These are phyloP conservation scores for Meteorus sp. DNA, from an alignment of 1,140 invertebrate species.

Conservation along the genomic window DNA sequence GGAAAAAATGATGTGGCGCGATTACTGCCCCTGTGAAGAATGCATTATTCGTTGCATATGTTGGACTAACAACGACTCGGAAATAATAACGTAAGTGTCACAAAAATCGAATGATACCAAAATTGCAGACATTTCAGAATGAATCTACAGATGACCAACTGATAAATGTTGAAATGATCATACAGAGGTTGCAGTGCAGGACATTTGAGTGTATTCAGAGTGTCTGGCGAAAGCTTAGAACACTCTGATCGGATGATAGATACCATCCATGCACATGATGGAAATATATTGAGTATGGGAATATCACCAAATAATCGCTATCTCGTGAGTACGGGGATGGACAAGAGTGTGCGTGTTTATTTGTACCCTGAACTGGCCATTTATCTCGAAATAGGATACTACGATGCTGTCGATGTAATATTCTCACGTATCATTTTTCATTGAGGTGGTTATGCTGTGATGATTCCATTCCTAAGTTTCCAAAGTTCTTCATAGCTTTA, in stretches of 20 bases:
- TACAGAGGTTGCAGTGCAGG: slow-evolving; percentile 25
- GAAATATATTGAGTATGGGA: slow-evolving; percentile 23
- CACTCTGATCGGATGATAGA: too few relatives aligned
- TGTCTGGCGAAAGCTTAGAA: slow-evolving; percentile 1
- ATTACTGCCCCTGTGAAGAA: slow-evolving; percentile 1
- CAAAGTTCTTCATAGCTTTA: too few relatives aligned
- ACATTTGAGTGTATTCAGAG: slow-evolving; percentile 14
- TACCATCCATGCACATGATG: not conserved
- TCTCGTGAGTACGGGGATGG: slow-evolving; percentile 24
- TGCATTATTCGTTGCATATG: slow-evolving; percentile 27
- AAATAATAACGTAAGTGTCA: slow-evolving; percentile 35
- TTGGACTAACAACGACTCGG: slow-evolving; percentile 35
- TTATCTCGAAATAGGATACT: slow-evolving; percentile 32
- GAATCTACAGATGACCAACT: too few relatives aligned
- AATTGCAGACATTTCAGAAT: too few relatives aligned
- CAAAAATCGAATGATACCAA: slow-evolving; percentile 4
- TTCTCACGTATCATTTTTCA: slow-evolving; percentile 10
- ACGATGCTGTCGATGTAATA: slow-evolving; percentile 26
- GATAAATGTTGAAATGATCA: too few relatives aligned
- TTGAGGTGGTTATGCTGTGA: too few relatives aligned
- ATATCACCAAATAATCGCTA: slow-evolving; percentile 39
- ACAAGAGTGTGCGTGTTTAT: slow-evolving; percentile 32
- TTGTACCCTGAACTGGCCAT: slow-evolving; percentile 25
- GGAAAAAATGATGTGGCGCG: slow-evolving; percentile 18
- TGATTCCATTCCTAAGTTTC: too few relatives aligned